These are phyloP conservation scores for Litoditis marina DNA, from an alignment of 2,888 invertebrate genomes.

Conservation along the genomic window DNA sequence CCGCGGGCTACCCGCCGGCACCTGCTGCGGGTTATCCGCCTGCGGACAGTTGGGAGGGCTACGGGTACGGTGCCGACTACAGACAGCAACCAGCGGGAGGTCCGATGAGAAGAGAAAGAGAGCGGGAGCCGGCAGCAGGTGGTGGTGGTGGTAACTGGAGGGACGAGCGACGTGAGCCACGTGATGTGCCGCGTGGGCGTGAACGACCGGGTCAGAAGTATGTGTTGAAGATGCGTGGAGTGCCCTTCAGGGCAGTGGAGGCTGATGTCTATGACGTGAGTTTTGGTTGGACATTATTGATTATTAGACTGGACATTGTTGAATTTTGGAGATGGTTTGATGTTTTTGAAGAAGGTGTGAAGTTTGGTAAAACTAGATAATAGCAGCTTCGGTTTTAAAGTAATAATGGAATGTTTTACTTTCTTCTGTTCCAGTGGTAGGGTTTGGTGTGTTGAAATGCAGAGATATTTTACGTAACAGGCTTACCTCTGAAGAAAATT, in stretches of 20 bases:
- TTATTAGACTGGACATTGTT: background rate
- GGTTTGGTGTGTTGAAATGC: too few relatives aligned
- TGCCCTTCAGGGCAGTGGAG: constrained; percentile 41
- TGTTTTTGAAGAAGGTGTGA: too few relatives aligned
- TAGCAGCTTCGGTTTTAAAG: too few relatives aligned
- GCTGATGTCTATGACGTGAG: constrained; percentile 33
- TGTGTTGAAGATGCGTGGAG: constrained; percentile 38
- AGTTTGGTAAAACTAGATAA: too few relatives aligned
- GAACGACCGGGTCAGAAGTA: constrained; percentile 21
- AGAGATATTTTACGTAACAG: too few relatives aligned
- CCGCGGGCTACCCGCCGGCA: background rate
- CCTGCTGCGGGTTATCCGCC: background rate
- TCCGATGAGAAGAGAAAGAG: constrained; percentile 4
- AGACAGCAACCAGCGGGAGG: constrained; percentile 3
- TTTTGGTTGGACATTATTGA: too few relatives aligned
- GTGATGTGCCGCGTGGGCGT: constrained; percentile 17
- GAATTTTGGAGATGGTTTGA: too few relatives aligned
- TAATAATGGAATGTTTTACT: too few relatives aligned
- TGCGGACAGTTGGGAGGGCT: constrained; percentile 7
- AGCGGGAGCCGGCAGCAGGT: too few relatives aligned
- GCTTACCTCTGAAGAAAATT: too few relatives aligned
- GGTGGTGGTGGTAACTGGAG: constrained; percentile 15
- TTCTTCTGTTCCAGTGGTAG: too few relatives aligned
- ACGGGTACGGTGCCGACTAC: constrained; percentile 12
- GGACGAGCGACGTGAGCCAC: constrained; percentile 14